Base-by-base conservation (phyloP, 2,888 invertebrate genomes). In the Lasioglossum leucozonium region DNA sequence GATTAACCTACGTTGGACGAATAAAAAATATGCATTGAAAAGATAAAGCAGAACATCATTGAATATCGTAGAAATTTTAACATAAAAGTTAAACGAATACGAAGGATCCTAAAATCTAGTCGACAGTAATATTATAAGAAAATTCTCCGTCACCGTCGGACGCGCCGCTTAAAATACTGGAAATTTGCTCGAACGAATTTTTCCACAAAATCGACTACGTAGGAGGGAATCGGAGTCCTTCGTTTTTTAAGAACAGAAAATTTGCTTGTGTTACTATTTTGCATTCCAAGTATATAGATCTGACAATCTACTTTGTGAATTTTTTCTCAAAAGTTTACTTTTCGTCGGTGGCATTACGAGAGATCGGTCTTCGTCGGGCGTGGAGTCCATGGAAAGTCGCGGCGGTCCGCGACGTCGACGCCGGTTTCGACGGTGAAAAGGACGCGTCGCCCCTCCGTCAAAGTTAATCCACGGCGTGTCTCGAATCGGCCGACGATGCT, bases 401-500 rank as follows among this genome's bases (percentile, higher is more conserved):
- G 67, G 30, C 40, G 77, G 18, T 37, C 37, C 76, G 76, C 47
- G 51, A 69, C 69, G 69, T 69, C 69, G 74, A 83, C 81, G 86
- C 77, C 79, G 79, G 75, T 73, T 62, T 79, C 80, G 77, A 79
- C 72, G 81, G 71, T 84, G 74, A 81, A 85, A 82, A 86, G 82
- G 88, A 88, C 85, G 82, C 72, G 84, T 81, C 81, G 62, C 69
- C 77, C 73, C 85, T 62, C 67, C 79, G 78, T 90, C 88, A 82
- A 86, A 87, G 83, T 90, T 88, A 87, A 90, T 90, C 83, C 79
- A 81, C 79, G 72, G 77, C 82, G 79, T 80, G 81, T 84, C 82
- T 79, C 79, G 77, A 82, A 89, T 88, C 85, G 84, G 71, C 83
- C 86, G 86, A 86, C 82, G 86, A 82, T 82, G 79, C 80, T 75